Evolutionary conservation across 2,888 invertebrate genomes (phyloP), one percentile per base, ranked within the genome.

Genomic region (Phasia obesa): DNA sequence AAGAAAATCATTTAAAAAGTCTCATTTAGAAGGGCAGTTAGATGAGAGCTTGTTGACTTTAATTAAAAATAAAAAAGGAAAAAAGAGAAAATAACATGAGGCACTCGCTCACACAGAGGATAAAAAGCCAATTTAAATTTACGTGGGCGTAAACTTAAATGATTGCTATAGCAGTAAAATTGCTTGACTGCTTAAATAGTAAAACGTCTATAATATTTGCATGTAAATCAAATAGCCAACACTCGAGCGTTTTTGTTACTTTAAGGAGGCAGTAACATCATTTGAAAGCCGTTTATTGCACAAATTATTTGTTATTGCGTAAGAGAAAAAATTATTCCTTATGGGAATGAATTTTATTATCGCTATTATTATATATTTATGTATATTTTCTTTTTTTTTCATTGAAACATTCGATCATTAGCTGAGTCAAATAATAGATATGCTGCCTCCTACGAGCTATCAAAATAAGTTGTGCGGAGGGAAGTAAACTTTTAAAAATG

Each of bases 121-220:
- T 59, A 59, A 59, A 59, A 38, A 38, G 59, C 19, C 13, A 53
- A 38, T 35, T 35, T 38, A n/a, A 31, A 35, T 65, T 65, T 65
- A 25, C 25, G 35, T 60, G 71, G 59, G 49, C 35, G 59, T 60
- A 49, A 71, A 49, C 31, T n/a, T 17, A 64, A 64, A 21, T 64
- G 31, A 11, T 27, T 9, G 19, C 49, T 15, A 15, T 31, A 19
- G 27, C 17, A 47, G 44, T 17, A 19, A 9, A 5, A 6, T 31
- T 31, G 59, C 21, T 60, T 9, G 27, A 19, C 4, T 2, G 13
- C 4, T 1, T 9, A 21, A 60, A 60, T 23, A 42, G 23, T 42
- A 60, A 23, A 60, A 17, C 7, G n/a, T 60, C 59, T 59, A 21
- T 21, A 27, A 65, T 51, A 35, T 51, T 44, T 31, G 9, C 27